A percentile compares a stretch with the other conserved stretches of the same genome.
These are phyloP conservation scores for Agriotes lineatus DNA, from an alignment of 2,888 invertebrate genomes.

Conservation along the genomic window DNA sequence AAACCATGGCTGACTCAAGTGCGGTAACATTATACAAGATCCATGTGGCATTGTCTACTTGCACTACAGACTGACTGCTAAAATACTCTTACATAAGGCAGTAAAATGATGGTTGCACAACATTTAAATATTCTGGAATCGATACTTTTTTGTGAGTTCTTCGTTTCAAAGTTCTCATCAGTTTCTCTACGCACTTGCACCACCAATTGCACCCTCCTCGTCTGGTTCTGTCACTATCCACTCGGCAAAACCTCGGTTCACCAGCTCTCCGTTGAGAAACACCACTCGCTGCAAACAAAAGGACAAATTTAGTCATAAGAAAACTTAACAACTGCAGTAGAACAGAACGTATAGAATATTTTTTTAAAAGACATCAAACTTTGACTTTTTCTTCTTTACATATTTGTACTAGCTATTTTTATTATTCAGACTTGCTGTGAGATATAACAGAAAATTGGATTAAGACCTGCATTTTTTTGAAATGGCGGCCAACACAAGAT, in stretches of 20 bases:
- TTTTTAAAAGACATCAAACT: no score
- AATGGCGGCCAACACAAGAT: no score
- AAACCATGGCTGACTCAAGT: no score
- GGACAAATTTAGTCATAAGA: no score
- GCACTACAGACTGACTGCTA: neutral
- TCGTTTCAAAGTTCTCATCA: neutral
- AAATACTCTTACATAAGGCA: constrained; percentile 17
- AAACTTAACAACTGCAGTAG: no score
- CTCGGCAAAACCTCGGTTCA: constrained; percentile 85
- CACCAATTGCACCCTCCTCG: constrained; percentile 40
- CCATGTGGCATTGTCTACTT: neutral
- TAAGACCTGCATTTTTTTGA: no score
- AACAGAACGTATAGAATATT: no score
- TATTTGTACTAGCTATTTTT: no score
- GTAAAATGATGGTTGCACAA: constrained; percentile 12
- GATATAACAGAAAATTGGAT: no score
- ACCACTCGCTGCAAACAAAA: constrained; percentile 77
- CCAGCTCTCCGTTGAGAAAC: constrained; percentile 89
- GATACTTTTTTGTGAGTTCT: neutral
- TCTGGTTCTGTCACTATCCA: constrained; percentile 68
- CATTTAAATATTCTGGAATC: constrained; percentile 3
- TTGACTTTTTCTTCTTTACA: no score
- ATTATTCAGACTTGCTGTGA: no score
- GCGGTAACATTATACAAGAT: neutral
- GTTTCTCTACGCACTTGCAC: constrained; percentile 27